Base-by-base conservation (phyloP, 2,113 vertebrate genomes). In the Beaufortia kweichowensis region DNA sequence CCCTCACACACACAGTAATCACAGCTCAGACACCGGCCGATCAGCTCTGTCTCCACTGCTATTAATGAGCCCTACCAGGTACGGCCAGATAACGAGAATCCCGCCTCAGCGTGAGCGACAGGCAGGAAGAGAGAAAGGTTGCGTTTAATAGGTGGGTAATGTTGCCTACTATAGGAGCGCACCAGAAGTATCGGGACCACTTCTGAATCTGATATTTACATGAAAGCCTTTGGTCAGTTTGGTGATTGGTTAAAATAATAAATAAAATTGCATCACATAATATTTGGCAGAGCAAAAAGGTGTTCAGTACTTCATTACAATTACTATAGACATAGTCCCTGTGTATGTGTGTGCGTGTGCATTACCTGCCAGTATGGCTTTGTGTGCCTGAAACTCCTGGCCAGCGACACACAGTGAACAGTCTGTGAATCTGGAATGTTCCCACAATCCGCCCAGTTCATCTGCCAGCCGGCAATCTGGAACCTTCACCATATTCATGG, bases 401-500 rank as follows among this genome's bases (percentile, higher is more conserved):
- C 94, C 94, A 0, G 94, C 94, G 4, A 96, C 94, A 31, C 94
- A 96, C 41, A 97, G 85, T 21, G 92, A 96, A 89, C 95, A 96
- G 87, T 96, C 94, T 0, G 95, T 96, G 90, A 96, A 96, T 71
- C 94, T 91, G 0, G 94, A 95, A 71, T 94, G 95, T 86, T 97
- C 95, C 95, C 95, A 97, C 53, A 96, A 87, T 31, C 94, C 95
- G 61, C 95, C 95, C 59, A 96, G 81, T 84, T 98, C 94, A 28
- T 97, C 95, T 0, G 94, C 95, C 90, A 95, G 85, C 55, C 94
- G 91, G 85, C 95, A 96, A 82, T 96, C 95, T 0, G 95, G 95
- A 48, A 96, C 94, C 90, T 94, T 96, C 83, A 97, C 94, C 94
- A 93, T 95, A 84, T 95, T 96, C 94, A 94, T 95, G 1, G 93